Evolutionary conservation across 2,888 invertebrate species (phyloP).

Genomic region (Dasypolia templi): DNA sequence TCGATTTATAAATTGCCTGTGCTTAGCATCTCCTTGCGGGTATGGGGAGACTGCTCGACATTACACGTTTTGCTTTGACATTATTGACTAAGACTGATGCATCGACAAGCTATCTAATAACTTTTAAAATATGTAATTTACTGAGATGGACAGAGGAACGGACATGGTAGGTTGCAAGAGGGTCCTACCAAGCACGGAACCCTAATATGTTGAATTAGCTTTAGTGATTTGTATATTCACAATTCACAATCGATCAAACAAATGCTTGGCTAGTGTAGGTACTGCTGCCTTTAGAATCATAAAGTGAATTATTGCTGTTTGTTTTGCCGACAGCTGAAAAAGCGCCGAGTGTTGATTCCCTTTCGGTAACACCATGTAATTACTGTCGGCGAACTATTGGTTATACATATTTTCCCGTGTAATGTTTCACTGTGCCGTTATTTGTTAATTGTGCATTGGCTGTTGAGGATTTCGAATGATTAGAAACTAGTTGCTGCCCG

Average conservation of each 20-base stretch:
- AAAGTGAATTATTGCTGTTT: constrained; percentile 10
- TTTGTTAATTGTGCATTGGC: neutral
- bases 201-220: constrained; percentile 5
- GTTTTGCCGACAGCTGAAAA: constrained; percentile 25
- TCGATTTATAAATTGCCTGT: neutral
- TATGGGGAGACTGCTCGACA: neutral
- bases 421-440: neutral
- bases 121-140: neutral
- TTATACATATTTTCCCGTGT: neutral
- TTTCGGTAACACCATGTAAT: constrained; percentile 1
- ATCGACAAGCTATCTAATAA: neutral
- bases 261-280: neutral
- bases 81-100: neutral
- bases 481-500: no score
- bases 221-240: constrained; percentile 15
- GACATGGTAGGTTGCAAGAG: neutral
- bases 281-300: constrained; percentile 1
- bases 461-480: neutral
- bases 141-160: neutral
- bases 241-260: constrained; percentile 23
- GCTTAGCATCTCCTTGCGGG: neutral
- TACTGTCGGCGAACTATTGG: constrained; percentile 5
- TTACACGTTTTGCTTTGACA: neutral
- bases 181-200: neutral
- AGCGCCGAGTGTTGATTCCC: neutral